Evolutionary conservation across 2,797 vertebrate species (phyloP).

Genomic region (Danio kyathit): DNA sequence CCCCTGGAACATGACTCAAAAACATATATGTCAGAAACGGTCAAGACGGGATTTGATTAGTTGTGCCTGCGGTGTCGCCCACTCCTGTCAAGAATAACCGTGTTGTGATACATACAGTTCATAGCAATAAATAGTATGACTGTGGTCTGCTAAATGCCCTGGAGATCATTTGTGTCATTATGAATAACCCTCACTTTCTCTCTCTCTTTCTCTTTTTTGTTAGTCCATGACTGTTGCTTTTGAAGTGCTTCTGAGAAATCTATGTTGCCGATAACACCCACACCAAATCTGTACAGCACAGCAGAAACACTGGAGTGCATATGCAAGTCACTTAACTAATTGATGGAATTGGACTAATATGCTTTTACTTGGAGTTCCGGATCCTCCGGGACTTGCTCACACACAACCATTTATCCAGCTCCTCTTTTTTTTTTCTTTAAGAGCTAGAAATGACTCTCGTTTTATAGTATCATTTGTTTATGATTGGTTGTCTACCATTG

Average conservation of each 20-base stretch:
- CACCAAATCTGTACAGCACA: conserved; percentile 18
- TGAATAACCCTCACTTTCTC: neutral
- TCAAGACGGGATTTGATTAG: conserved; percentile 24
- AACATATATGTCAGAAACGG: conserved; percentile 23
- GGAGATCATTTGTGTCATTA: conserved; percentile 16
- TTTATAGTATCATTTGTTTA: conserved; percentile 13
- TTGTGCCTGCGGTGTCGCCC: neutral
- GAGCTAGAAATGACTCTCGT: neutral
- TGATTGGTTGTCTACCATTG: conserved; percentile 1
- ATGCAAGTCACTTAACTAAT: conserved; percentile 30
- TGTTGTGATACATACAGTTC: conserved; percentile 24
- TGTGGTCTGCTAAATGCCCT: conserved; percentile 23
- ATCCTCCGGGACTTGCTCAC: neutral
- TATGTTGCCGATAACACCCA: conserved; percentile 25
- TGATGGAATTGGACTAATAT: conserved; percentile 41
- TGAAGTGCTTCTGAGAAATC: conserved; percentile 6
- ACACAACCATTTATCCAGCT: neutral
- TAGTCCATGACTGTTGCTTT: conserved; percentile 6
- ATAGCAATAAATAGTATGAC: conserved; percentile 49
- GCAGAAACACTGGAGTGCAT: conserved; percentile 10
- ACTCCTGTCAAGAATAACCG: conserved; percentile 9
- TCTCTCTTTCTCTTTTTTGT: neutral
- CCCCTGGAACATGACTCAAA: conserved; percentile 1
- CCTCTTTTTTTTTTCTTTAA: neutral
- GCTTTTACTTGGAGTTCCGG: conserved; percentile 1